These are phyloP conservation scores for Aleadryas rufinucha DNA, from an alignment of 2,113 vertebrate species.

Conservation along the genomic window DNA sequence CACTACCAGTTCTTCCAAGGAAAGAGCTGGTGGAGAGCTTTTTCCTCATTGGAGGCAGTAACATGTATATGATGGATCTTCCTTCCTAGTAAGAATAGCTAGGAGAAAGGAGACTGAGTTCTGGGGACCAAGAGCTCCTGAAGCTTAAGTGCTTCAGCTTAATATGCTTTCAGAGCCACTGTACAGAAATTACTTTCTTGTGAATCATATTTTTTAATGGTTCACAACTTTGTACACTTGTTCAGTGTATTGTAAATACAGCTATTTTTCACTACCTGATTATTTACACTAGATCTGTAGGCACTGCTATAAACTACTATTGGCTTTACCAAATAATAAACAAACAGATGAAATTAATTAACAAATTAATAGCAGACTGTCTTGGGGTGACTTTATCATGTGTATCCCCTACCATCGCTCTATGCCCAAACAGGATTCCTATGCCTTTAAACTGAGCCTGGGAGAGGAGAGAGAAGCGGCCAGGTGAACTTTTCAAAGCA, in stretches of 20 bases:
- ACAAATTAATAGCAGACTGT: not conserved
- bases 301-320: not conserved
- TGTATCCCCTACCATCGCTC: too few relatives aligned
- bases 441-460: too few relatives aligned
- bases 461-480: too few relatives aligned
- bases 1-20: not conserved
- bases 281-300: not conserved
- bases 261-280: not conserved
- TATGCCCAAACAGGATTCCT: too few relatives aligned
- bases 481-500: too few relatives aligned
- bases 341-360: not conserved
- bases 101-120: not conserved
- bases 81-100: not conserved
- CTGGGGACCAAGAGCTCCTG: not conserved
- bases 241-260: not conserved
- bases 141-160: constrained; percentile 60
- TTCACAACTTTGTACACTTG: not conserved
- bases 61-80: not conserved
- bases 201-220: not conserved
- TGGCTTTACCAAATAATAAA: not conserved
- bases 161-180: constrained; percentile 13
- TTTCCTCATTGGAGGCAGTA: not conserved
- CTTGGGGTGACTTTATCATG: too few relatives aligned
- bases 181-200: not conserved
- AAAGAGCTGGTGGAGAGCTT: not conserved